phyloP scores from a whole-genome alignment of 1,140 invertebrate genomes.

The Nylanderia fulva region DNA sequence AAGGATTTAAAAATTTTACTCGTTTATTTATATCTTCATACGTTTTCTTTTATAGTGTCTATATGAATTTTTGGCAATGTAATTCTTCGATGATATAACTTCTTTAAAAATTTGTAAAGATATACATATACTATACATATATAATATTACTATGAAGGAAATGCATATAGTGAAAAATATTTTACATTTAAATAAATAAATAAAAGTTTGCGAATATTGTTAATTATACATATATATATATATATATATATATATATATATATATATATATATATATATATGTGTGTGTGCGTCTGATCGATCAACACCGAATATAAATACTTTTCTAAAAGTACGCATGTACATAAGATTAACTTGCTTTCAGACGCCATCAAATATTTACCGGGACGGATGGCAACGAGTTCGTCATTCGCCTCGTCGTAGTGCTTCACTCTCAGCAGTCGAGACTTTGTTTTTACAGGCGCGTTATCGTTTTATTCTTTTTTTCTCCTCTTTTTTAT shows the following conservation, averaged over 20 bases:
- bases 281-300: neutral
- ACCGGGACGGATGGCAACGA: conserved; percentile 28
- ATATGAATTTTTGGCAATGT: neutral
- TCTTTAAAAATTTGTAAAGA: conserved; percentile 11
- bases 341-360: conserved; percentile 76
- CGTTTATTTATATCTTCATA: neutral
- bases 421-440: conserved; percentile 21
- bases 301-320: neutral
- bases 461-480: conserved; percentile 31
- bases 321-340: conserved; percentile 18
- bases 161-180: neutral
- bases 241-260: too few species aligned
- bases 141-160: too few species aligned
- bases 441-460: conserved; percentile 52
- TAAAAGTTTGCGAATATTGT: neutral
- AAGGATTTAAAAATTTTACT: neutral
- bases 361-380: conserved; percentile 78
- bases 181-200: neutral
- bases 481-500: conserved; percentile 47
- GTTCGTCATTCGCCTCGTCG: conserved; percentile 35
- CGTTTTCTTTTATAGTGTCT: neutral
- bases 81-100: conserved; percentile 8
- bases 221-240: neutral
- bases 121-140: neutral
- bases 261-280: too few species aligned